phyloP scores from a whole-genome alignment of 2,888 invertebrate genomes.

The Xestia ashworthii region DNA sequence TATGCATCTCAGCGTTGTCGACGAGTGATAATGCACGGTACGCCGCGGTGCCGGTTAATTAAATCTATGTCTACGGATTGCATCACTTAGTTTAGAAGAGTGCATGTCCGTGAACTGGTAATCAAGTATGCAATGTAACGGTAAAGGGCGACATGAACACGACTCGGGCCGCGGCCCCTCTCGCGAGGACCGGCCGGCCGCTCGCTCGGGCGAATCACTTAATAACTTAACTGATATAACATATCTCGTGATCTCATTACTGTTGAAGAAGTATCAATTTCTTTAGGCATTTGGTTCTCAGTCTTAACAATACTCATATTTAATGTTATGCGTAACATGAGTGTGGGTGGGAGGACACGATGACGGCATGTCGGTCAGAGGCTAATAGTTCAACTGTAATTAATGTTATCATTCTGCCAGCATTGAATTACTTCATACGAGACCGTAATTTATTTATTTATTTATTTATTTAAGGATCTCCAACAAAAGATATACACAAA shows the following conservation, averaged over 20 bases:
- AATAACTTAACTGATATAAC: slow-evolving; percentile 47
- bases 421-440: slow-evolving; percentile 20
- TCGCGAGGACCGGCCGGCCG: slow-evolving; percentile 12
- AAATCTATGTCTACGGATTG: slow-evolving; percentile 65
- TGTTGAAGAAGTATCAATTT: slow-evolving; percentile 5
- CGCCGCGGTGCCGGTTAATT: slow-evolving; percentile 63
- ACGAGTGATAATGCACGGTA: slow-evolving; percentile 65
- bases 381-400: slow-evolving; percentile 63
- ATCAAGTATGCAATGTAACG: slow-evolving; percentile 59
- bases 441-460: no score
- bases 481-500: no score
- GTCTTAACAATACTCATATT: slow-evolving; percentile 30
- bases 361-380: slow-evolving; percentile 59
- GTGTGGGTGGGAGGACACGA: slow-evolving; percentile 47
- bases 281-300: background rate
- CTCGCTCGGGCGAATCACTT: slow-evolving; percentile 35
- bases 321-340: slow-evolving; percentile 37
- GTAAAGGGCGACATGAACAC: slow-evolving; percentile 47
- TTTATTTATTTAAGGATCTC: no score
- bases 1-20: slow-evolving; percentile 78
- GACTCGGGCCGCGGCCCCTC: slow-evolving; percentile 6
- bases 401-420: slow-evolving; percentile 57
- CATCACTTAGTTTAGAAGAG: slow-evolving; percentile 63
- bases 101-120: slow-evolving; percentile 58
- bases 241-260: slow-evolving; percentile 35